Evolutionary conservation across 2,113 vertebrate species (phyloP).

Genomic region (Boleophthalmus pectinirostris): DNA sequence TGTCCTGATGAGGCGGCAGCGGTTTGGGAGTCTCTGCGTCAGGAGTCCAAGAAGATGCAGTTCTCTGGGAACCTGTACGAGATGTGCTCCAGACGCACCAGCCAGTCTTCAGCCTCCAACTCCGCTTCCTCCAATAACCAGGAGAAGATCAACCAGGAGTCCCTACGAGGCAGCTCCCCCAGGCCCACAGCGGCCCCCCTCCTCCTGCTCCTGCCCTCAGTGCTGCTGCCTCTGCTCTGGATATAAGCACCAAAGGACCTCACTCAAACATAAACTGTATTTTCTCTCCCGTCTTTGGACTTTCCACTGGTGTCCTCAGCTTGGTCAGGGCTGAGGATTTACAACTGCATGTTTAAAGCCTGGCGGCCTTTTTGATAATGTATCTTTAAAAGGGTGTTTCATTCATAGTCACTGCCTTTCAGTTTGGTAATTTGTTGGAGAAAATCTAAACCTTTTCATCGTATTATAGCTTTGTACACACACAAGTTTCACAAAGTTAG

Average conservation of each 20-base stretch:
- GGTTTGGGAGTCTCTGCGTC: slow-evolving; percentile 92
- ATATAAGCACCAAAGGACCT: slow-evolving; percentile 59
- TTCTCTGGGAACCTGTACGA: slow-evolving; percentile 93
- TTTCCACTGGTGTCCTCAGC: slow-evolving; percentile 39
- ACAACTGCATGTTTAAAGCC: slow-evolving; percentile 66
- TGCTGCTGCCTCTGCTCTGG: slow-evolving; percentile 62
- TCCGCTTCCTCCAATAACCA: slow-evolving; percentile 32
- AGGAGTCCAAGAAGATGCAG: slow-evolving; percentile 92
- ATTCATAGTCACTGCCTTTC: slow-evolving; percentile 57
- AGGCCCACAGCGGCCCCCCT: background rate
- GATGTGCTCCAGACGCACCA: slow-evolving; percentile 83
- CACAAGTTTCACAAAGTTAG: slow-evolving; percentile 21
- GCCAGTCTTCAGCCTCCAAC: slow-evolving; percentile 57
- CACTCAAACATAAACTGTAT: slow-evolving; percentile 57
- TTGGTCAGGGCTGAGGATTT: slow-evolving; percentile 47
- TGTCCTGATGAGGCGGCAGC: slow-evolving; percentile 89
- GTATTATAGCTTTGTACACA: slow-evolving; percentile 16
- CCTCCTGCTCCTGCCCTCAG: slow-evolving; percentile 47
- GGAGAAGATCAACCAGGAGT: slow-evolving; percentile 89
- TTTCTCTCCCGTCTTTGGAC: slow-evolving; percentile 42
- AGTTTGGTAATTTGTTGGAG: slow-evolving; percentile 39
- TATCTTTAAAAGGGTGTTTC: slow-evolving; percentile 53
- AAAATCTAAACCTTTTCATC: slow-evolving; percentile 13
- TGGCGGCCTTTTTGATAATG: slow-evolving; percentile 54
- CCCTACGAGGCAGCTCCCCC: slow-evolving; percentile 70